Conservation (phyloP, 23 tunicate species). For the Clavelina lepadiformis region DNA sequence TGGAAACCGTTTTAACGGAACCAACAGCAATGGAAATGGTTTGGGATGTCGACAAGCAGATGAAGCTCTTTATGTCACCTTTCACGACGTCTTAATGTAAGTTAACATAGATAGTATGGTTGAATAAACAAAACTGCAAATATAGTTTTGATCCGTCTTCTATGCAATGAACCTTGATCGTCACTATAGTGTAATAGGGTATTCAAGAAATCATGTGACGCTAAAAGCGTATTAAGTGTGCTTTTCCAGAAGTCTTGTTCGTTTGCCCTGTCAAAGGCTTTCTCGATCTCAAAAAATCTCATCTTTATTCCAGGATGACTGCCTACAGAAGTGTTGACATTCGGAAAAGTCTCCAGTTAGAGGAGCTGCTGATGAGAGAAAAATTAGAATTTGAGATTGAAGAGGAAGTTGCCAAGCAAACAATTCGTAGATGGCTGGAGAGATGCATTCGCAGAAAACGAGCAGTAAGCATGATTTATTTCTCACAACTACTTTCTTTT, state of each 20-base stretch:
- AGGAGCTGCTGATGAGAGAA: slow-evolving; percentile 81
- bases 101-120: no score
- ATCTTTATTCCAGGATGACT: slow-evolving; percentile 67
- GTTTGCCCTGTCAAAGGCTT: no score
- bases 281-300: neutral
- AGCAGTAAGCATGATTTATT: slow-evolving; percentile 8
- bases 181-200: no score
- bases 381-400: slow-evolving; percentile 84
- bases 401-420: slow-evolving; percentile 87
- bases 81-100: slow-evolving; percentile 94
- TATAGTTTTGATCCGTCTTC: no score
- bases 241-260: no score
- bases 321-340: slow-evolving; percentile 94
- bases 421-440: slow-evolving; percentile 62
- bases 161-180: no score
- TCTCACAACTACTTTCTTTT: no score
- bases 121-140: no score
- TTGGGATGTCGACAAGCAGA: slow-evolving; percentile 16
- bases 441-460: slow-evolving; percentile 33
- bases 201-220: no score
- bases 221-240: no score
- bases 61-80: slow-evolving; percentile 53
- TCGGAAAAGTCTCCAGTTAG: slow-evolving; percentile 80
- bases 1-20: slow-evolving; percentile 19
- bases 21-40: slow-evolving; percentile 16